These are phyloP conservation scores for Hyles vespertilio DNA, from an alignment of 1,140 invertebrate species.

Conservation along the genomic window DNA sequence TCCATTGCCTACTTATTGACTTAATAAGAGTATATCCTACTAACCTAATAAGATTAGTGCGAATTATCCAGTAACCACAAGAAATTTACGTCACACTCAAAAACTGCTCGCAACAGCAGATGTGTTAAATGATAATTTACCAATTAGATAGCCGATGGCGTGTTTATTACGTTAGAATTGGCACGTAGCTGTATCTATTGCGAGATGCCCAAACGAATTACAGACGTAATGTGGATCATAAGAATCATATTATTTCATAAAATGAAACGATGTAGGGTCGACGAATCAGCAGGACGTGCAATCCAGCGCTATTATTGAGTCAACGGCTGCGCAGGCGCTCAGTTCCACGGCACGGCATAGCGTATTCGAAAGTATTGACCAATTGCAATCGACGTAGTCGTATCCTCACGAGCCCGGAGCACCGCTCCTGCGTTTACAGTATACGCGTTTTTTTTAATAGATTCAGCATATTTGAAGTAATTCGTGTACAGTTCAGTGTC, in stretches of 20 bases:
- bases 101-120: too few relatives aligned
- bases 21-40: too few relatives aligned
- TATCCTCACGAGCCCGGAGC: background rate
- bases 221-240: slow-evolving; percentile 15
- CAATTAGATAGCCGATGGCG: too few relatives aligned
- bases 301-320: slow-evolving; percentile 54
- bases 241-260: slow-evolving; percentile 41
- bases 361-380: slow-evolving; percentile 2
- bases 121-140: too few relatives aligned
- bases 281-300: slow-evolving; percentile 50
- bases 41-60: too few relatives aligned
- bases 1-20: too few relatives aligned
- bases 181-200: too few relatives aligned
- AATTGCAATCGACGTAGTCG: background rate
- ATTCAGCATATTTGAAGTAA: background rate
- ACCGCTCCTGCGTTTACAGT: background rate
- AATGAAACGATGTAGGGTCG: slow-evolving; percentile 47
- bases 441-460: background rate
- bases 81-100: too few relatives aligned
- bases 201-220: too few relatives aligned
- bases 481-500: slow-evolving; percentile 1
- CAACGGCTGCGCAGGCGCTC: slow-evolving; percentile 34
- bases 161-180: too few relatives aligned
- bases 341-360: slow-evolving; percentile 25
- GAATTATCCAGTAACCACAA: too few relatives aligned